Percentiles rank a stretch among this genome's conserved stretches.
These are phyloP conservation scores for Achroia grisella DNA, from an alignment of 1,140 invertebrate genomes.

Conservation along the genomic window DNA sequence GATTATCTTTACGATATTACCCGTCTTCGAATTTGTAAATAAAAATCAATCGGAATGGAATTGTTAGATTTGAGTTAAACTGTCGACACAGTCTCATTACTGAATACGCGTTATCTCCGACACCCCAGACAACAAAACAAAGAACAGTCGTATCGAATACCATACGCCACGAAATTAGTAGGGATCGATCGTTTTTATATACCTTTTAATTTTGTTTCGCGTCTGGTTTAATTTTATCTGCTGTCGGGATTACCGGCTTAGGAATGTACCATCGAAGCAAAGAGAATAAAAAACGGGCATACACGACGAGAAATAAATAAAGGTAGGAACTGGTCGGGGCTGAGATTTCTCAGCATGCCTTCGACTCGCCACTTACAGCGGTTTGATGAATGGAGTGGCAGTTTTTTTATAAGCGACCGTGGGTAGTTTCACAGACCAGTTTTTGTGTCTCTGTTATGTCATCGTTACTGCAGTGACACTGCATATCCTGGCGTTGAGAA, in stretches of 20 bases:
- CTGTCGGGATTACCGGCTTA: slow-evolving; percentile 70
- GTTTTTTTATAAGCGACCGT: slow-evolving; percentile 37
- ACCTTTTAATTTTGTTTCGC: slow-evolving; percentile 73
- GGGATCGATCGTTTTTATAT: slow-evolving; percentile 64
- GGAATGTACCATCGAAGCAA: slow-evolving; percentile 66
- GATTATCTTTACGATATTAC: slow-evolving; percentile 9
- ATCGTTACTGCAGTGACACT: neutral
- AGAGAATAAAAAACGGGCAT: slow-evolving; percentile 59
- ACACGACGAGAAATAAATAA: slow-evolving; percentile 69
- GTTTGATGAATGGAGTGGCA: slow-evolving; percentile 61
- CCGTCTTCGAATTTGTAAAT: slow-evolving; percentile 9
- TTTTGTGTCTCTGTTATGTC: slow-evolving; percentile 30
- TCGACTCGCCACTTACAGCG: slow-evolving; percentile 27
- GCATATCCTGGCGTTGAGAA: too few species aligned
- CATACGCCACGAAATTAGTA: slow-evolving; percentile 71
- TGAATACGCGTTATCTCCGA: slow-evolving; percentile 26
- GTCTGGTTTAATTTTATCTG: slow-evolving; percentile 73
- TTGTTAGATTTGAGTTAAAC: slow-evolving; percentile 29
- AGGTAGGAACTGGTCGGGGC: slow-evolving; percentile 58
- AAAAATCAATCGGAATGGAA: slow-evolving; percentile 4
- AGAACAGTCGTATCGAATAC: slow-evolving; percentile 51
- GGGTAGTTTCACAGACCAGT: slow-evolving; percentile 32
- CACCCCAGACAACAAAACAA: slow-evolving; percentile 29
- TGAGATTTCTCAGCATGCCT: slow-evolving; percentile 56
- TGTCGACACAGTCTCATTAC: slow-evolving; percentile 31